phyloP scores from a whole-genome alignment of 92 coral and sea anemone genomes.

The Epizoanthus ramosus region DNA sequence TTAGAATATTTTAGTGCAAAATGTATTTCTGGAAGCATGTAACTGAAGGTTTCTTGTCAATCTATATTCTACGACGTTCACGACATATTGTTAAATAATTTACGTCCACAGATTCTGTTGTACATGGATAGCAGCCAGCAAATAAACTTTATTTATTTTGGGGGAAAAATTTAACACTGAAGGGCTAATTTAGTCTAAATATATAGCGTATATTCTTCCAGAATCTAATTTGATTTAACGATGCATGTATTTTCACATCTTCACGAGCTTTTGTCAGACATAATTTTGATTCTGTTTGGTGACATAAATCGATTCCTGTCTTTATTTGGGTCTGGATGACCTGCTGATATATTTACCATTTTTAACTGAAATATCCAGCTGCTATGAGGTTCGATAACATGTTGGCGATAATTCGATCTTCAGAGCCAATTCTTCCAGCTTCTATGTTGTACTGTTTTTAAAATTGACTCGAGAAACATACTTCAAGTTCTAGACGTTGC shows the following conservation, averaged over 20 bases:
- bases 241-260: background rate
- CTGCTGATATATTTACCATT: slow-evolving; percentile 11
- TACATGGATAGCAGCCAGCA: slow-evolving; percentile 30
- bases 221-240: background rate
- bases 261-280: background rate
- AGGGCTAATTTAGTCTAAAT: slow-evolving; percentile 14
- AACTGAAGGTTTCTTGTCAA: background rate
- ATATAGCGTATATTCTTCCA: background rate
- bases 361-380: slow-evolving; percentile 21
- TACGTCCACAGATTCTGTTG: slow-evolving; percentile 19
- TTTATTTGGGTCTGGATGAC: slow-evolving; percentile 11
- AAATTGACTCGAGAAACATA: background rate
- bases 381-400: slow-evolving; percentile 2
- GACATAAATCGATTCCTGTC: slow-evolving; percentile 17
- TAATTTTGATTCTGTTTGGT: slow-evolving; percentile 1
- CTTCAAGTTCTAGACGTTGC: too few species aligned
- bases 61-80: slow-evolving; percentile 25
- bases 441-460: background rate
- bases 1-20: background rate
- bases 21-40: background rate
- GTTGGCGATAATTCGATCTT: background rate
- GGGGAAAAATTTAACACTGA: background rate
- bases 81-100: slow-evolving; percentile 32
- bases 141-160: background rate
- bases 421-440: background rate